Conservation (phyloP, 2,888 invertebrate species). For the Ditula angustiorana region DNA sequence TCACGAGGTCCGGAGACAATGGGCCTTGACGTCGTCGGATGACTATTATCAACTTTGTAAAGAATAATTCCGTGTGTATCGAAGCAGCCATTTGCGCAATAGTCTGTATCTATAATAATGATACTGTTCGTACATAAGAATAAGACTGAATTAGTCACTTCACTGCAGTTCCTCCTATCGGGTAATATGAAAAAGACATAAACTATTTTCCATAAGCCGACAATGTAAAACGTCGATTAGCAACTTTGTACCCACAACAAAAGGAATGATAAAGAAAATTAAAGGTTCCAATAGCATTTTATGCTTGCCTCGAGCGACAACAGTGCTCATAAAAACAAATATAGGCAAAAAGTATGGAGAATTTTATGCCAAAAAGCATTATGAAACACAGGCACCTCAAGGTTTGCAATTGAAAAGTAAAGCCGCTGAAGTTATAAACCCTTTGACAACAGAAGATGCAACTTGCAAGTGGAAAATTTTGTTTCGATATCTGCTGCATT, state of each 20-base stretch:
- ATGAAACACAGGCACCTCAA: slow-evolving; percentile 12
- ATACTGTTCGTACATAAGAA: slow-evolving; percentile 38
- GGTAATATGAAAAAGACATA: slow-evolving; percentile 49
- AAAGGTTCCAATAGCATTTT: slow-evolving; percentile 80
- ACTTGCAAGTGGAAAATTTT: slow-evolving; percentile 19
- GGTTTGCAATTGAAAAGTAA: slow-evolving; percentile 1
- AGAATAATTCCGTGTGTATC: slow-evolving; percentile 4
- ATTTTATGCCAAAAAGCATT: slow-evolving; percentile 39
- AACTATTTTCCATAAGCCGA: slow-evolving; percentile 53
- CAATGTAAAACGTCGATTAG: slow-evolving; percentile 68
- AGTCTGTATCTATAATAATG: slow-evolving; percentile 16
- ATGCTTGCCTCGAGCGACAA: slow-evolving; percentile 80
- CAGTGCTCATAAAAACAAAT: slow-evolving; percentile 73
- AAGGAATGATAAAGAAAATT: slow-evolving; percentile 81
- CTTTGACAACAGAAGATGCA: slow-evolving; percentile 12
- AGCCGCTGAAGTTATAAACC: slow-evolving; percentile 16
- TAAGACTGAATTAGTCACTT: slow-evolving; percentile 42
- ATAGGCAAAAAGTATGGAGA: slow-evolving; percentile 58
- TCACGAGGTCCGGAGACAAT: neutral
- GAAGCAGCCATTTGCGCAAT: slow-evolving; percentile 11
- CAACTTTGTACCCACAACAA: slow-evolving; percentile 72
- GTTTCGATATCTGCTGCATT: slow-evolving; percentile 24
- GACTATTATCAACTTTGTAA: slow-evolving; percentile 1
- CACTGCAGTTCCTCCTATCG: slow-evolving; percentile 42
- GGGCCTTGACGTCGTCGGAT: slow-evolving; percentile 3